A percentile compares a stretch with the other conserved stretches of the same genome.
Conservation (phyloP, 2,113 vertebrate genomes). For the Sula dactylatra region DNA sequence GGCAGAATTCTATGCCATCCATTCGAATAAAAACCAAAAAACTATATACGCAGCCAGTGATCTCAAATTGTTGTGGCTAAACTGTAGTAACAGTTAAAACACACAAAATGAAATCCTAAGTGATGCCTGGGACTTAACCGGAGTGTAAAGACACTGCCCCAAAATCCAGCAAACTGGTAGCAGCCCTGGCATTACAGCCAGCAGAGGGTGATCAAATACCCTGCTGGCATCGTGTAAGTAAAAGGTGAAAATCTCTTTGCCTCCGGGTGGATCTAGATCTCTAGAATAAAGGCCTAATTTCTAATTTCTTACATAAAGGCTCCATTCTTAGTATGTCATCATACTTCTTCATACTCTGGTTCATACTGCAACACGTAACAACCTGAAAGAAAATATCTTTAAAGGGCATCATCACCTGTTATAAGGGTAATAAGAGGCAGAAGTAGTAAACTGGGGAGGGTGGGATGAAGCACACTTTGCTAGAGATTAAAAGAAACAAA, state of each 20-base stretch:
- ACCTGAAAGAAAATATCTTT: not conserved
- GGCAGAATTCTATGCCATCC: constrained; percentile 30
- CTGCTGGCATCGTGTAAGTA: not conserved
- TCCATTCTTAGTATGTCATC: not conserved
- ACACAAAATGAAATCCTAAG: not conserved
- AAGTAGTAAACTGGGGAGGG: not conserved
- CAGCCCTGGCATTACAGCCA: not conserved
- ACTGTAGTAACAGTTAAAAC: not conserved
- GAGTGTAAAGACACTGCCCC: not conserved
- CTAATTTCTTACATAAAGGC: not conserved
- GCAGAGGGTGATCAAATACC: constrained; percentile 16
- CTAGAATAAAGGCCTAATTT: not conserved
- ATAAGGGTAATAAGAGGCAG: not conserved
- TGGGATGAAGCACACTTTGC: not conserved
- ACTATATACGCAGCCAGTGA: not conserved
- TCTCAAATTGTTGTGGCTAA: not conserved
- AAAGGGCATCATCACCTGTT: not conserved
- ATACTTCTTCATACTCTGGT: not conserved
- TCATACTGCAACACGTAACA: not conserved
- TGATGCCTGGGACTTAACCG: not conserved
- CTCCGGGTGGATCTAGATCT: not conserved
- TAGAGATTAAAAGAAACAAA: constrained; percentile 39
- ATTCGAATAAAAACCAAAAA: not conserved
- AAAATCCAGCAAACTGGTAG: not conserved
- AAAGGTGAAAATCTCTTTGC: not conserved